Evolutionary conservation across 2,797 vertebrate species (phyloP), one percentile per base, ranked within the genome.

Genomic region (Adelosebastes latens): DNA sequence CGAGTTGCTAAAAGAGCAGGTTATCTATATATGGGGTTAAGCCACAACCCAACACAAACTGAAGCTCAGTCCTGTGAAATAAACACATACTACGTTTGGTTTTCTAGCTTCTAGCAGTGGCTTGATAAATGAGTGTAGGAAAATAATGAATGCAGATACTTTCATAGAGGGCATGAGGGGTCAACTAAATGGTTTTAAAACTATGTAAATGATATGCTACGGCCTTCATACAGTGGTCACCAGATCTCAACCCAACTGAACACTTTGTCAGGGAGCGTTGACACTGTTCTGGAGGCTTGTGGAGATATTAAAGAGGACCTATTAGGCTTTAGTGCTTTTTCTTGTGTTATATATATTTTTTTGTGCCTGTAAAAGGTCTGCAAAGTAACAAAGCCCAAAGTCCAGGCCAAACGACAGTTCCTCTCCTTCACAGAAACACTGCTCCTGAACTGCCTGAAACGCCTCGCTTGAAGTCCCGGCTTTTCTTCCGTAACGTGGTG

Each of bases 21-120:
- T 85, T 89, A 87, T 89, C 79, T 89, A 53, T 56, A 82, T 74
- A 32, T 55, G 56, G 80, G 81, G 74, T 77, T 62, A 77, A 78
- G 58, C 88, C 87, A 81, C 88, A 93, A 67, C 82, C 83, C 53
- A 56, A 90, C 42, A 82, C 74, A 79, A 81, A 84, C 82, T 73
- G 80, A 82, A 82, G 58, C 65, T 42, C 42, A n/a, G 66, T 68
- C 74, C 25, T 80, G 61, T 74, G 60, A 89, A 79, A 79, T 25
- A 73, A 63, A 86, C 27, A 69, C 25, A 64, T 12, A 42, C 42
- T 49, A 20, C 0, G 8, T 66, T 68, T 12, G 16, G 34, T 72
- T 80, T 62, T 55, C 0, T 20, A 24, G 34, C 25, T n/a, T 72
- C 25, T 71, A n/a, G 65, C 11, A 66, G 14, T 2, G 16, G 6